Percentiles rank a stretch among this genome's conserved stretches.
Evolutionary conservation across 2,797 vertebrate genomes (phyloP).

Genomic region (Sarcoramphus papa): DNA sequence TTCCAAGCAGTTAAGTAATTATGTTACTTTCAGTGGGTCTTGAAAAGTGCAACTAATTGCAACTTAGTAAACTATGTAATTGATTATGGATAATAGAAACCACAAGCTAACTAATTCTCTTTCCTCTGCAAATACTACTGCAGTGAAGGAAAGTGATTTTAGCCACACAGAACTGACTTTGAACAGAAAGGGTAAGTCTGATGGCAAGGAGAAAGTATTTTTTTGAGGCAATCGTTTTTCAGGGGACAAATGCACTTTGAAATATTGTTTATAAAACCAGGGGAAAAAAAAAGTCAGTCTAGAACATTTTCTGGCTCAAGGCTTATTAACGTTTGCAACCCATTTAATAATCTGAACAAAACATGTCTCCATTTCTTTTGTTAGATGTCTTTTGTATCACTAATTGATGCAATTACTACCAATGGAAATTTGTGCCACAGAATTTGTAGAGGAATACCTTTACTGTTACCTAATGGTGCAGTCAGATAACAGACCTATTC

Average conservation of each 20-base stretch:
- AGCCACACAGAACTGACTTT: neutral
- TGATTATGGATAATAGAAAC: neutral
- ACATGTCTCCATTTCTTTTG: neutral
- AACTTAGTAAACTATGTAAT: neutral
- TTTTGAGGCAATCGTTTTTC: neutral
- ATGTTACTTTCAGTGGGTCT: neutral
- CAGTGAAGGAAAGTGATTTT: neutral
- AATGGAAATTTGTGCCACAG: neutral
- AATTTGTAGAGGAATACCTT: neutral
- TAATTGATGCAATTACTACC: neutral
- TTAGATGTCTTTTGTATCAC: neutral
- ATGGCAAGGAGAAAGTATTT: neutral
- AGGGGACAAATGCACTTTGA: neutral
- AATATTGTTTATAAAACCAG: neutral
- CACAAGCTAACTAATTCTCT: neutral
- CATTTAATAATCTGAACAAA: slow-evolving; percentile 2
- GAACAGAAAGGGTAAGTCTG: neutral
- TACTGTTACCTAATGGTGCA: neutral
- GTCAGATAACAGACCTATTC: neutral
- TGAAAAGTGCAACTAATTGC: neutral
- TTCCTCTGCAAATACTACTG: neutral
- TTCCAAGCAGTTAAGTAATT: neutral
- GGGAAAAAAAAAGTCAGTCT: neutral
- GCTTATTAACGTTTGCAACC: neutral
- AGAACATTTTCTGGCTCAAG: neutral